Conservation (phyloP, 2,113 vertebrate genomes). For the Halcyon malimbica region DNA sequence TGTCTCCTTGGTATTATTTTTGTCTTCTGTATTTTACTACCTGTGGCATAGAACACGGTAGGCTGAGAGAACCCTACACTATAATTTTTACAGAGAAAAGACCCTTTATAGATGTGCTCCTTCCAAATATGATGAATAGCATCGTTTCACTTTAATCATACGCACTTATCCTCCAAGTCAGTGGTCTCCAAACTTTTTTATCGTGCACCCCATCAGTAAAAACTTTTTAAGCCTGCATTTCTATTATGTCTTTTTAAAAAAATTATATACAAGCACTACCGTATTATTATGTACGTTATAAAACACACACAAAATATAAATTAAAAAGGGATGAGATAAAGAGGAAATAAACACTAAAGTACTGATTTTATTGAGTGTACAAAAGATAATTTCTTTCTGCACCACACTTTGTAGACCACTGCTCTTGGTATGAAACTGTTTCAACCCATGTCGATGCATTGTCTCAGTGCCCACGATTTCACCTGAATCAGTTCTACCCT, state of each 20-base stretch:
- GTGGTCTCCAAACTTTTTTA: neutral
- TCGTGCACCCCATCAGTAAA: neutral
- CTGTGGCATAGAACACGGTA: neutral
- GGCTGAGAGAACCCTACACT: neutral
- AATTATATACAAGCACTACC: neutral
- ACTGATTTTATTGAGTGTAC: neutral
- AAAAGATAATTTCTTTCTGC: neutral
- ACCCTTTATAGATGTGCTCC: neutral
- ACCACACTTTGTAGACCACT: neutral
- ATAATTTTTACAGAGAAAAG: neutral
- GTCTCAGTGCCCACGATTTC: neutral
- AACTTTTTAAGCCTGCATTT: neutral
- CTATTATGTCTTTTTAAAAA: neutral
- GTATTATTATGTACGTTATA: neutral
- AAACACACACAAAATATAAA: neutral
- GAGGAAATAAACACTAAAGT: neutral
- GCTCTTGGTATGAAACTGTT: neutral
- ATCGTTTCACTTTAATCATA: neutral
- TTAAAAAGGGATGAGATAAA: neutral
- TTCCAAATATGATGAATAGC: neutral
- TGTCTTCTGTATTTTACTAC: neutral
- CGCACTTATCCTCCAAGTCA: neutral
- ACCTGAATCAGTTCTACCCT: neutral
- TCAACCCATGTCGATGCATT: neutral
- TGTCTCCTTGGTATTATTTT: neutral